phyloP scores from a whole-genome alignment of 2,113 vertebrate species.

The Corythornis vintsioides region DNA sequence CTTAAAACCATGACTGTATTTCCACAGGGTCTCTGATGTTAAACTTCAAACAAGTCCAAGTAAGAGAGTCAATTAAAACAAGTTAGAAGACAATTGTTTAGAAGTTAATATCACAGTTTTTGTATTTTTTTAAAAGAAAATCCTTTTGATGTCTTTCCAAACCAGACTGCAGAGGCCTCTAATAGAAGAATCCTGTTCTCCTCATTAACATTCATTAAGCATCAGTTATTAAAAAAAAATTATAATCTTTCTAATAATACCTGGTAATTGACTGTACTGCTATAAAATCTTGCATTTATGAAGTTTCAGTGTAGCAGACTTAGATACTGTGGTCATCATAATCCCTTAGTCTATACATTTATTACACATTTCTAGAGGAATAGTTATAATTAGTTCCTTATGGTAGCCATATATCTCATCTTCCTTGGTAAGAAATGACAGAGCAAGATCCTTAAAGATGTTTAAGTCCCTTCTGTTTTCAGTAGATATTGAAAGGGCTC shows the following conservation, averaged over 20 bases:
- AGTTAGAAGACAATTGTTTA: slow-evolving; percentile 21
- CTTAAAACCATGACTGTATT: background rate
- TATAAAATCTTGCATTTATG: background rate
- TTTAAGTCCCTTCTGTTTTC: background rate
- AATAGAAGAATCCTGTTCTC: background rate
- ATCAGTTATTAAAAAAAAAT: background rate
- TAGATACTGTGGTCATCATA: background rate
- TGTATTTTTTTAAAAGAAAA: background rate
- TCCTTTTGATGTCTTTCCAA: slow-evolving; percentile 36
- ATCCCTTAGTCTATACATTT: background rate
- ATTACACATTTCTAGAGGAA: background rate
- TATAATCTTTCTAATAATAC: background rate
- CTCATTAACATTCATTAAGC: background rate
- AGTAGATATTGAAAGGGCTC: background rate
- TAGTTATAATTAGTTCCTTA: background rate
- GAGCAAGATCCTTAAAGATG: background rate
- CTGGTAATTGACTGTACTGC: background rate
- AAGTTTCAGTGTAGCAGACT: background rate
- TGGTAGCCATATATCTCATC: background rate
- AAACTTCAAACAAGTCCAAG: slow-evolving; percentile 18
- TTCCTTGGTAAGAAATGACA: background rate
- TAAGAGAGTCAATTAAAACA: slow-evolving; percentile 16
- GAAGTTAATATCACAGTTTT: background rate
- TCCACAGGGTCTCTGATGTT: background rate
- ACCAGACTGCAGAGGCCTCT: background rate